Percentiles rank a stretch among this genome's conserved stretches.
Conservation (phyloP, 2,113 vertebrate species). For the Rostratula benghalensis region DNA sequence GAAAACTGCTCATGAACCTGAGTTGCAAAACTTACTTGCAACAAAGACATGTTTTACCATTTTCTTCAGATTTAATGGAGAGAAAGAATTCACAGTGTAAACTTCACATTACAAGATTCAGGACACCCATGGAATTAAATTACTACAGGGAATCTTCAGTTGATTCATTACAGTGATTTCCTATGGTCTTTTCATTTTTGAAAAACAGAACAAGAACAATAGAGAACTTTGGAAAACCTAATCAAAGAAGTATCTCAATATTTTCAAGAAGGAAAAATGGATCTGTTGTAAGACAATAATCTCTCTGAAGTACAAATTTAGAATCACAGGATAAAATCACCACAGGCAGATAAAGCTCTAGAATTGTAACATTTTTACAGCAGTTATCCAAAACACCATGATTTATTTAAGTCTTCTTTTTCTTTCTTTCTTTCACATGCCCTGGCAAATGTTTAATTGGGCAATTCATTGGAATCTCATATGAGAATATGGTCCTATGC, state of each 20-base stretch:
- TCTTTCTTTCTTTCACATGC: neutral
- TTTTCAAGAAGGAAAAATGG: slow-evolving; percentile 6
- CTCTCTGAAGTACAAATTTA: neutral
- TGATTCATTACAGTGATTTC: neutral
- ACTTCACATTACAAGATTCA: neutral
- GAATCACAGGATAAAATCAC: neutral
- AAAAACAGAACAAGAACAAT: neutral
- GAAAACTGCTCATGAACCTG: neutral
- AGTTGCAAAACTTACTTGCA: neutral
- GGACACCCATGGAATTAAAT: neutral
- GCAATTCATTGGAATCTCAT: neutral
- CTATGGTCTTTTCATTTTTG: neutral
- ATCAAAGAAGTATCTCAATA: neutral
- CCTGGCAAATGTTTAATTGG: neutral
- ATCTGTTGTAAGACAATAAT: neutral
- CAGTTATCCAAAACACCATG: neutral
- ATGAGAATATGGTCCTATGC: neutral
- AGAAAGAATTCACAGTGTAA: neutral
- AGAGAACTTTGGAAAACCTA: neutral
- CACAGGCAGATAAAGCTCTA: neutral
- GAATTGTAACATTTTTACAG: neutral
- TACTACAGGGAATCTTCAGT: neutral
- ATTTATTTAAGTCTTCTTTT: neutral
- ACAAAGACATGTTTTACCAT: neutral
- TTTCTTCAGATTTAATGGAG: neutral